phyloP scores from a whole-genome alignment of 1,140 invertebrate genomes.

The Ceratina japonica region DNA sequence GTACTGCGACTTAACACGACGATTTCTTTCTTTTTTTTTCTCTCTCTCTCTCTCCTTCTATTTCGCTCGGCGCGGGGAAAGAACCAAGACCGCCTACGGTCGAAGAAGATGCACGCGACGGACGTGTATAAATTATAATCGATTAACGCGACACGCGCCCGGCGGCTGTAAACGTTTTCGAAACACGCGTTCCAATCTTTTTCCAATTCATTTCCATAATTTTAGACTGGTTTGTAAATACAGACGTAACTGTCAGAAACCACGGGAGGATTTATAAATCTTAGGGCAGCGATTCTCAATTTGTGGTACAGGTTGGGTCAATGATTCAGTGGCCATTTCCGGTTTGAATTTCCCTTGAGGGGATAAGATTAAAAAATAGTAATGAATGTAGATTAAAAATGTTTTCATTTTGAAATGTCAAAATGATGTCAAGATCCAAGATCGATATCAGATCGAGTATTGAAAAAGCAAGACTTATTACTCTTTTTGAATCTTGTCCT shows the following conservation, averaged over 20 bases:
- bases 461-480: too few species aligned
- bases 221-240: slow-evolving; percentile 15
- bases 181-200: neutral
- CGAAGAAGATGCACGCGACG: slow-evolving; percentile 15
- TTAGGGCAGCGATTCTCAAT: too few species aligned
- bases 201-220: slow-evolving; percentile 40
- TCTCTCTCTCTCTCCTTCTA: too few species aligned
- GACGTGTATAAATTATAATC: slow-evolving; percentile 44
- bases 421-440: too few species aligned
- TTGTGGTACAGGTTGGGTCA: too few species aligned
- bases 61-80: neutral
- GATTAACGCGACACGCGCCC: slow-evolving; percentile 29
- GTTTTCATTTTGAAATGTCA: too few species aligned
- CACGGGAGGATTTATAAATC: neutral
- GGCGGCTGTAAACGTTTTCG: slow-evolving; percentile 24
- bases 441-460: too few species aligned
- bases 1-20: slow-evolving; percentile 20
- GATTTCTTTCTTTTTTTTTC: slow-evolving; percentile 5
- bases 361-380: too few species aligned
- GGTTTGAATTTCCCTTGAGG: too few species aligned
- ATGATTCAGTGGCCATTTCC: too few species aligned
- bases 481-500: too few species aligned
- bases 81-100: slow-evolving; percentile 12
- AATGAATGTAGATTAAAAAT: too few species aligned
- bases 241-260: slow-evolving; percentile 24